These are phyloP conservation scores for Choloepus hoffmanni DNA, from an alignment of 2,113 vertebrate species.

Conservation along the genomic window DNA sequence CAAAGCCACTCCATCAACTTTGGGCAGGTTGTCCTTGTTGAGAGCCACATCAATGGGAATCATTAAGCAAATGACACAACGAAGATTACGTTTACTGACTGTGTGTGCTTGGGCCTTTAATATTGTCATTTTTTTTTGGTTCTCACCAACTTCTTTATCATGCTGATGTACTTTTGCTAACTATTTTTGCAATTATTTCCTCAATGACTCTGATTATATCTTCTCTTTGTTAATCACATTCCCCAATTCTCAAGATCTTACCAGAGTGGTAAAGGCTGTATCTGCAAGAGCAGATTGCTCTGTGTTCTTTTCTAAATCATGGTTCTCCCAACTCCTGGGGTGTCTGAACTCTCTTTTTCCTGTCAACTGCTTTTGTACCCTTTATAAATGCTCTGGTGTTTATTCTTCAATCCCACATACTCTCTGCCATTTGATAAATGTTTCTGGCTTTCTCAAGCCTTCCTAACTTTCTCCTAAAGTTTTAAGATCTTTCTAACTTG, in stretches of 20 bases:
- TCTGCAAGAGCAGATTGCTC: background rate
- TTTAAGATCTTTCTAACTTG: background rate
- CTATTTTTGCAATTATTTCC: background rate
- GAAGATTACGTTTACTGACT: background rate
- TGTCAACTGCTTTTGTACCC: background rate
- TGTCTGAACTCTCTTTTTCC: background rate
- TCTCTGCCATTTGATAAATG: background rate
- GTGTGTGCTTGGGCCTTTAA: background rate
- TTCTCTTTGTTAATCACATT: conserved; percentile 19
- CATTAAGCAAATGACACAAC: background rate
- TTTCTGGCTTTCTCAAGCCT: background rate
- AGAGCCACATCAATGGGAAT: background rate
- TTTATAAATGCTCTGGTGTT: background rate
- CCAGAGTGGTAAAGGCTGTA: background rate
- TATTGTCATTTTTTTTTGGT: background rate
- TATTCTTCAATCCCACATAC: background rate
- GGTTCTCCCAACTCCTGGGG: background rate
- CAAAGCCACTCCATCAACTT: background rate
- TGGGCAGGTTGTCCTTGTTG: background rate
- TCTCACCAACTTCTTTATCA: background rate
- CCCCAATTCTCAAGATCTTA: background rate
- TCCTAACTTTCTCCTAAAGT: background rate
- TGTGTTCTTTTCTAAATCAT: background rate
- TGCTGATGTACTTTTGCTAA: background rate
- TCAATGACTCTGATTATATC: background rate